These are phyloP conservation scores for Eupelmus urozonus DNA, from an alignment of 2,888 invertebrate species.

Conservation along the genomic window DNA sequence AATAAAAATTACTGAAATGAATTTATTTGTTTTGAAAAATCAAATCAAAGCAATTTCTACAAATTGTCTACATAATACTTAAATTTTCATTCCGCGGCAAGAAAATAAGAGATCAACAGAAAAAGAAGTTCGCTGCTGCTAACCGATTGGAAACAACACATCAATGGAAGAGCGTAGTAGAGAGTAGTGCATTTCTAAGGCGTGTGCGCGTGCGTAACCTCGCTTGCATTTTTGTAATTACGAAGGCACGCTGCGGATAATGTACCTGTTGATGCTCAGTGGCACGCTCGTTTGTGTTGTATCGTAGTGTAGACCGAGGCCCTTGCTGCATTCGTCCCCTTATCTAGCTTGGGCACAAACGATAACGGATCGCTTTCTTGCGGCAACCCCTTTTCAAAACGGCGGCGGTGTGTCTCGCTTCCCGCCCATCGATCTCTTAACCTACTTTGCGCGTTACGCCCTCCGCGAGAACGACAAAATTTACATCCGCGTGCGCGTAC, in stretches of 20 bases:
- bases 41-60: no score
- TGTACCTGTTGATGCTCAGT: slow-evolving; percentile 45
- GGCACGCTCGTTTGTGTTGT: slow-evolving; percentile 19
- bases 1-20: no score
- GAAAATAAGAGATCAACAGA: no score
- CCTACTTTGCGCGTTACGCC: slow-evolving; percentile 41
- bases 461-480: neutral
- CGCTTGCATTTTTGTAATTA: neutral
- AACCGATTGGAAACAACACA: no score
- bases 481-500: neutral
- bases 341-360: neutral
- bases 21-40: no score
- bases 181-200: no score
- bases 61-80: no score
- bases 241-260: slow-evolving; percentile 3
- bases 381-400: slow-evolving; percentile 32
- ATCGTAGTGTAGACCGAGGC: neutral
- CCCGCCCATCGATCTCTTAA: slow-evolving; percentile 55
- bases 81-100: no score
- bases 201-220: no score
- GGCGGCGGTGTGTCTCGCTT: neutral
- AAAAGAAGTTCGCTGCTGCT: no score
- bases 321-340: neutral
- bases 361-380: slow-evolving; percentile 41
- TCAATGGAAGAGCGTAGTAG: no score